Percentiles rank a stretch among this genome's conserved stretches.
These are phyloP conservation scores for Galerucella pusilla DNA, from an alignment of 2,888 invertebrate species.

Conservation along the genomic window DNA sequence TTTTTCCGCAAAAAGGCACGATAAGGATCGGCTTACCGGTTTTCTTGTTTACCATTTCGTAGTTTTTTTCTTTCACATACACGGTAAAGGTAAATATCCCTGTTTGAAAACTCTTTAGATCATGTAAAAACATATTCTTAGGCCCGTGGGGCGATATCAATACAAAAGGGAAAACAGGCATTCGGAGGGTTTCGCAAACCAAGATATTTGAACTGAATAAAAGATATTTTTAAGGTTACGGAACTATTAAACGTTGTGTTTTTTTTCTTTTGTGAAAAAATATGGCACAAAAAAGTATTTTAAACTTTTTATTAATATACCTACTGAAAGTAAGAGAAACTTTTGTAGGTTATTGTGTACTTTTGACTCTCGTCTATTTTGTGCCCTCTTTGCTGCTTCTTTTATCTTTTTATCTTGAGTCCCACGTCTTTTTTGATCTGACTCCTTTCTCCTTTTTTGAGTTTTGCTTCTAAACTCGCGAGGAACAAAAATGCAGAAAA, in stretches of 20 bases:
- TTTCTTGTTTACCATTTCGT: conserved; percentile 15
- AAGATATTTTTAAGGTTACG: not conserved
- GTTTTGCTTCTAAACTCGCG: too few species aligned
- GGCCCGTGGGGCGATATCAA: conserved; percentile 12
- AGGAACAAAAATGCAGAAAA: too few species aligned
- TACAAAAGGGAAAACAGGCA: conserved; percentile 14
- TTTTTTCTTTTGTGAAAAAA: too few species aligned
- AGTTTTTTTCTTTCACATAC: conserved; percentile 14
- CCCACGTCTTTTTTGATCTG: too few species aligned
- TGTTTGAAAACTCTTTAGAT: conserved; percentile 21
- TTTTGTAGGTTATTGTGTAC: too few species aligned
- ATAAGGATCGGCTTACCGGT: conserved; percentile 18
- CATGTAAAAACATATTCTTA: conserved; percentile 25
- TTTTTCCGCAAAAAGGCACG: conserved; percentile 5
- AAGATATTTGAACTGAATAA: conserved; percentile 1
- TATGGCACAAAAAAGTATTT: too few species aligned
- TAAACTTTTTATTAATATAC: too few species aligned
- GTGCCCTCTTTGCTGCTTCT: too few species aligned
- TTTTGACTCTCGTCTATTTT: too few species aligned
- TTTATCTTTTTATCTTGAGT: too few species aligned
- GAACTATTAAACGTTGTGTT: not conserved
- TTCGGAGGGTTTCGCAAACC: conserved; percentile 1
- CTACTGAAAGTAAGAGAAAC: too few species aligned
- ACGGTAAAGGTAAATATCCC: conserved; percentile 15
- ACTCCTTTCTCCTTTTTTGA: too few species aligned